Evolutionary conservation across 2,113 vertebrate genomes (phyloP), one percentile per base, ranked within the genome.

Genomic region (Chaetura pelagica): DNA sequence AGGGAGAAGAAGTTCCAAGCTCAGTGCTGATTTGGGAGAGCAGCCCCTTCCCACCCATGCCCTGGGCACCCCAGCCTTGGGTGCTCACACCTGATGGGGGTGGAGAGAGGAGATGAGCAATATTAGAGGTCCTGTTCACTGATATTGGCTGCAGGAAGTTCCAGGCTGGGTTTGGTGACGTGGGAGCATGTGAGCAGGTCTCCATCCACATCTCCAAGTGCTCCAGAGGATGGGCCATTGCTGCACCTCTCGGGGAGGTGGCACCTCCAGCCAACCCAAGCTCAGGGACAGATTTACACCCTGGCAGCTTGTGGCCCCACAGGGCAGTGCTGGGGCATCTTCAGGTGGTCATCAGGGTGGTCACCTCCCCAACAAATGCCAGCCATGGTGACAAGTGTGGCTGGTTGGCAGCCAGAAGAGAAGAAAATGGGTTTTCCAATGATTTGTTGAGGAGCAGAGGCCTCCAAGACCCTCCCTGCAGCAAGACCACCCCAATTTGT

Each of bases 141-240:
- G 17, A 15, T 23, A 32, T 9, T 1, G 24, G 26, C 48, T 5
- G 2, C 0, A 0, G 7, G 57, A 76, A 30, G 34, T 8, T 76
- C 17, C 24, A n/a, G 40, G 24, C 8, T 19, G 48, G 64, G 38
- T 61, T 80, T 44, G 63, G 52, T 7, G 57, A 69, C 4, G 18
- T 3, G 55, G 73, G 67, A 63, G 49, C 49, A 14, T 38, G 21
- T 1, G 0, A 49, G 4, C 40, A 7, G 62, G 15, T 54, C 55
- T 59, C 44, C 35, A 19, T 21, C 32, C 38, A 38, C 7, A 0
- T 4, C 3, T 0, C 34, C 0, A 0, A 15, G 5, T 0, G 2
- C 38, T 22, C 29, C 0, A 0, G 35, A 46, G 30, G 34, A 44
- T 18, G 40, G 10, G 9, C 44, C 81, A 8, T 16, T 0, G 2